A percentile compares a stretch with the other conserved stretches of the same genome.
These are phyloP conservation scores for Leucania comma DNA, from an alignment of 2,888 invertebrate genomes.

Conservation along the genomic window DNA sequence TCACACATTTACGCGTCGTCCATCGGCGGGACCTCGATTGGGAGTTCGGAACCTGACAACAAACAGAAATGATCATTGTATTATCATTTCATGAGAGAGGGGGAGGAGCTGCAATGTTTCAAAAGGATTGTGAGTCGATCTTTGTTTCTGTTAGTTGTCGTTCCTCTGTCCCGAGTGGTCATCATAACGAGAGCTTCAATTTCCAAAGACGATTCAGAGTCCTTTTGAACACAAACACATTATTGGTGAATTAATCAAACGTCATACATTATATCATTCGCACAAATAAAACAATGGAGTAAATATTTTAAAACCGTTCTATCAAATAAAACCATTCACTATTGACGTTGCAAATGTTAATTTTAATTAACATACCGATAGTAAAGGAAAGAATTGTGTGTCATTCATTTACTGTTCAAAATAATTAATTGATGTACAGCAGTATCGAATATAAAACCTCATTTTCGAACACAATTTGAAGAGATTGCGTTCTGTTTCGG, in stretches of 20 bases:
- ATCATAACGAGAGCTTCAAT: conserved; percentile 75
- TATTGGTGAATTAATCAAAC: conserved; percentile 50
- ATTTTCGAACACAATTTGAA: conserved; percentile 4
- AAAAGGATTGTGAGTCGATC: conserved; percentile 91
- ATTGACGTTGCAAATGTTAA: conserved; percentile 1
- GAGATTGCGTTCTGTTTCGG: background rate
- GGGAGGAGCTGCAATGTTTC: conserved; percentile 78
- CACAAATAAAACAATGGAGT: conserved; percentile 11
- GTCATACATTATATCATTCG: conserved; percentile 42
- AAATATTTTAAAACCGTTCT: conserved; percentile 7
- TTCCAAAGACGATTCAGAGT: conserved; percentile 90
- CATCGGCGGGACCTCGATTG: conserved; percentile 82
- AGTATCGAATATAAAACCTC: background rate
- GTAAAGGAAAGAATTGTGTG: background rate
- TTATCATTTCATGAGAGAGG: conserved; percentile 85
- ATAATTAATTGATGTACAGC: conserved; percentile 2
- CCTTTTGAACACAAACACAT: conserved; percentile 87
- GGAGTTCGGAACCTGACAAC: conserved; percentile 91
- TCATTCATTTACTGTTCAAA: background rate
- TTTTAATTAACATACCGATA: conserved; percentile 14
- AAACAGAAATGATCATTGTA: conserved; percentile 91
- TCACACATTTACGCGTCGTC: conserved; percentile 79
- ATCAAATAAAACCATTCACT: conserved; percentile 15
- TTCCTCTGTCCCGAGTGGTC: conserved; percentile 87
- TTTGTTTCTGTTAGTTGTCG: conserved; percentile 90